Conservation (phyloP, 2,113 vertebrate genomes). For the Merops nubicus region DNA sequence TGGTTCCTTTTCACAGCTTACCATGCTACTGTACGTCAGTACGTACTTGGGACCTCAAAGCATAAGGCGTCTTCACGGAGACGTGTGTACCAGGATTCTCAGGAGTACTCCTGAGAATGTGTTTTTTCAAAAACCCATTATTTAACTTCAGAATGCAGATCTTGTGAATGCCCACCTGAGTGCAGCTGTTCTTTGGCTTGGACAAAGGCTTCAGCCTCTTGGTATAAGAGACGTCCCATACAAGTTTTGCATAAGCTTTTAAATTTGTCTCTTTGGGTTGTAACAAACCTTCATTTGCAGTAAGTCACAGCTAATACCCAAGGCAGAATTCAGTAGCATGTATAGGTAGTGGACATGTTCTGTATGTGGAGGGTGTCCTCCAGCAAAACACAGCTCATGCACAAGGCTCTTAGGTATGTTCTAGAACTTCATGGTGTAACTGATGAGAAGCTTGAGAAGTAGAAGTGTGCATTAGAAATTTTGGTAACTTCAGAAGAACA, state of each 20-base stretch:
- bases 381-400: background rate
- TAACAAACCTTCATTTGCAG: background rate
- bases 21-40: background rate
- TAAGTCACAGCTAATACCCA: background rate
- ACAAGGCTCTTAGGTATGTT: background rate
- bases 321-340: background rate
- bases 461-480: background rate
- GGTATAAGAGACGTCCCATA: background rate
- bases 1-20: constrained; percentile 28
- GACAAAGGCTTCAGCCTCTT: background rate
- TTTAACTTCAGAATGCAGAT: background rate
- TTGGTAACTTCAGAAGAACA: background rate
- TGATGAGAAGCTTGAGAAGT: background rate
- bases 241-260: background rate
- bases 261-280: background rate
- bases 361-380: background rate
- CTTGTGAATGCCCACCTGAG: background rate
- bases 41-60: background rate
- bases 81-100: background rate
- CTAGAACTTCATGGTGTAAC: background rate
- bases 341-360: background rate
- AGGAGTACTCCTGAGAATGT: background rate
- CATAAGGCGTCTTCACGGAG: background rate
- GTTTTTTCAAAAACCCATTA: background rate
- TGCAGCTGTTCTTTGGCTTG: background rate